Base-by-base conservation (phyloP, 2,797 vertebrate species). In the Sebastes taczanowskii region DNA sequence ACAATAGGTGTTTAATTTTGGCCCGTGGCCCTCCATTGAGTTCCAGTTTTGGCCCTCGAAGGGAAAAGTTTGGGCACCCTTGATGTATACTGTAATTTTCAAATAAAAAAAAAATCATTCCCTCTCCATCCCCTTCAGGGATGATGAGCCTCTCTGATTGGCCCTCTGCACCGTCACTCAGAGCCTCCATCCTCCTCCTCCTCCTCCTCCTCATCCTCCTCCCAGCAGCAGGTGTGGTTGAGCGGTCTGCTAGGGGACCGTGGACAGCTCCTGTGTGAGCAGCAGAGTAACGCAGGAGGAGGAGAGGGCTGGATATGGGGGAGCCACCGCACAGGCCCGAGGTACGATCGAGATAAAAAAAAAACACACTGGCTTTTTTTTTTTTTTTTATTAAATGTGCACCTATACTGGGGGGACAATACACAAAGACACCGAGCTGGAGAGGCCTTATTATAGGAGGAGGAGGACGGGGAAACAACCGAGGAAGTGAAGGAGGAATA, bases 241-340 rank as follows among this genome's bases (percentile, higher is more conserved):
- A 91, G 93, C 86, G 91, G 93, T 91, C 88, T 83, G 92, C 89
- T 93, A 95, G 94, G 93, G 94, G 95, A 96, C 97, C 96, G 95
- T 92, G 96, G 96, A 96, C 96, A 97, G 96, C 96, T 97, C 96
- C 97, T 5, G 83, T 78, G 56, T 66, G 86, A 72, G 75, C 56
- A 72, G 80, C 92, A 92, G 89, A 93, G 89, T 22, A 87, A 74
- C 95, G 93, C 90, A 90, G 94, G 96, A 97, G 95, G 96, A 96
- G 95, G 95, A 96, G 95, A 96, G 96, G 96, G 93, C 85, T 95
- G 96, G 96, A 97, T 94, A 97, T 97, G 97, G 97, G 82, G 95
- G 92, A 96, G 95, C 95, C 93, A 82, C 93, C 92, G 95, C 95
- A 92, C 96, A 92, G 96, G 96, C 96, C 96, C 93, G 94, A 38